Conservation (phyloP, 2,113 vertebrate genomes). For the Tachuris rubrigastra region DNA sequence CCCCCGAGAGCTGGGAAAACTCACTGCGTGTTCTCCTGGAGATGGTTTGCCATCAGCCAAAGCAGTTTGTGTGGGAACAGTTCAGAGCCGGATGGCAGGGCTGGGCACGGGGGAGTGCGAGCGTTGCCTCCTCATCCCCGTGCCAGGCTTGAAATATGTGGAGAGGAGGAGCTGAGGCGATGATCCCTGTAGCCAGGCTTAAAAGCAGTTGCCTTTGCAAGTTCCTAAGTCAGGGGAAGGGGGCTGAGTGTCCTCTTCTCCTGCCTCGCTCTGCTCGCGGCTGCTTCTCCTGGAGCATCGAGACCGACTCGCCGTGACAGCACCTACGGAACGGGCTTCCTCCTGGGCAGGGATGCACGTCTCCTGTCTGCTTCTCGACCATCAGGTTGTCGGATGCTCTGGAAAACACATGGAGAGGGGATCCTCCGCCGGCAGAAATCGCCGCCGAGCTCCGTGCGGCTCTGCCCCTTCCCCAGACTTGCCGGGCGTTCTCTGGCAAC, state of each 20-base stretch:
- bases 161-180: not conserved
- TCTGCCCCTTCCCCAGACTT: rapidly evolving
- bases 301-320: not conserved
- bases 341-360: not conserved
- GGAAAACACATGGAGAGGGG: rapidly evolving
- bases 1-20: not conserved
- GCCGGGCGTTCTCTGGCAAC: rapidly evolving
- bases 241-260: not conserved
- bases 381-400: not conserved
- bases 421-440: not conserved
- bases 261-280: not conserved
- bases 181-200: not conserved
- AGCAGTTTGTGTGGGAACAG: not conserved
- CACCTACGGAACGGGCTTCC: not conserved
- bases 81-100: not conserved
- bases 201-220: not conserved
- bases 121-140: not conserved
- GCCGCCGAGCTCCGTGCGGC: rapidly evolving
- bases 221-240: not conserved
- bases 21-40: not conserved
- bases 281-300: not conserved
- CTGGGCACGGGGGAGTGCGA: not conserved
- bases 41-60: not conserved
- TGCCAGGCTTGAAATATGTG: not conserved
- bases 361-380: not conserved